These are phyloP conservation scores for Aelia acuminata DNA, from an alignment of 2,888 invertebrate species.

Conservation along the genomic window DNA sequence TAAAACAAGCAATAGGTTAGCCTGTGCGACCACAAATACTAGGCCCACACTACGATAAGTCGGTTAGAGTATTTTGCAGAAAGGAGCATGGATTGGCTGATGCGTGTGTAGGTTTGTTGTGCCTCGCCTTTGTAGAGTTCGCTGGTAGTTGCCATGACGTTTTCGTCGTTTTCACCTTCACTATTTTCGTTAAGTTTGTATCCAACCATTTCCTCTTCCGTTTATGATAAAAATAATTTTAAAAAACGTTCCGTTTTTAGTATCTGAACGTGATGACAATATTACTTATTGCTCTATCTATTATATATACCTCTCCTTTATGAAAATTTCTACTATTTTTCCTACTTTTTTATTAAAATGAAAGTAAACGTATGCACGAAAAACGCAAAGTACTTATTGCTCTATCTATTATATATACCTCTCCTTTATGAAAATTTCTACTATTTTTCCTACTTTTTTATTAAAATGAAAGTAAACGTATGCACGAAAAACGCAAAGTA, in stretches of 20 bases:
- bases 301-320: background rate
- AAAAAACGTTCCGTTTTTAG: background rate
- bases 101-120: constrained; percentile 47
- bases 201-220: constrained; percentile 43
- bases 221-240: background rate
- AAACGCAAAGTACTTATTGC: too few relatives aligned
- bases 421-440: background rate
- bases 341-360: background rate
- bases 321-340: background rate
- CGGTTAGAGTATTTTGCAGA: constrained; percentile 31
- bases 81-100: constrained; percentile 8
- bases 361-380: too few relatives aligned
- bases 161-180: background rate
- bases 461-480: background rate
- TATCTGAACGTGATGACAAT: background rate
- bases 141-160: constrained; percentile 49
- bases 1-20: background rate
- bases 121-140: constrained; percentile 32
- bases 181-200: constrained; percentile 25
- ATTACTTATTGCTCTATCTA: too few relatives aligned
- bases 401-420: too few relatives aligned
- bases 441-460: background rate
- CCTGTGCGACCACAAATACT: too few relatives aligned
- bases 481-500: too few relatives aligned
- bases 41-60: background rate